phyloP scores from a whole-genome alignment of 2,113 vertebrate species.

The Eleginops maclovinus region DNA sequence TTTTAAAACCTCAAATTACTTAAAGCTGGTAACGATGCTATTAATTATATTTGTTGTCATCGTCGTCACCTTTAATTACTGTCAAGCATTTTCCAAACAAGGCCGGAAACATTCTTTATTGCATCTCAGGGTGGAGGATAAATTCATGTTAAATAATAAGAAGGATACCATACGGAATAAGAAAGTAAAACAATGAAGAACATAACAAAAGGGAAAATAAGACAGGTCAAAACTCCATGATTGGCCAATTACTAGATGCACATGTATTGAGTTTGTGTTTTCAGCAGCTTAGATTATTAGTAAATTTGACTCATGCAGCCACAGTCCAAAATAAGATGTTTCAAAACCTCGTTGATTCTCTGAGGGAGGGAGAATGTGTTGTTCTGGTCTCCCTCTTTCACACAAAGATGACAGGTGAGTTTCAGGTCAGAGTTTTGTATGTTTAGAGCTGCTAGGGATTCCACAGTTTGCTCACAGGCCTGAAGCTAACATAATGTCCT shows the following conservation, averaged over 20 bases:
- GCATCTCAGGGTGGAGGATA: not conserved
- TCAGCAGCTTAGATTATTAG: too few relatives aligned
- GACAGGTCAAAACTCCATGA: not conserved
- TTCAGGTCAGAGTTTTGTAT: conserved; percentile 41
- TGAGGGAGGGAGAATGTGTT: not conserved
- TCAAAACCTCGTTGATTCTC: not conserved
- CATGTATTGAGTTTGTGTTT: not conserved
- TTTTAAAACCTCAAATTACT: not conserved
- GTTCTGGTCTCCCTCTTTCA: conserved; percentile 7
- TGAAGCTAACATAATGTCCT: not conserved
- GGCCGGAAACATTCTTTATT: not conserved
- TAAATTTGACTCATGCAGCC: too few relatives aligned
- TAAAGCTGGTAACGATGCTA: too few relatives aligned
- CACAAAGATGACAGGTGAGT: conserved; percentile 16
- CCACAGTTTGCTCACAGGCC: conserved; percentile 57
- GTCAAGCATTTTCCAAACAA: not conserved
- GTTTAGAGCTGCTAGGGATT: conserved; percentile 32
- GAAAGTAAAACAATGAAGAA: not conserved
- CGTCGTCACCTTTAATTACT: not conserved
- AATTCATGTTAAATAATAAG: not conserved
- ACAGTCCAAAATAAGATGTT: not conserved
- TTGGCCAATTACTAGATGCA: not conserved
- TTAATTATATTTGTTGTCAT: not conserved
- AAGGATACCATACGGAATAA: not conserved
- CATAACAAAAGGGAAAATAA: not conserved